phyloP scores from a whole-genome alignment of 2,888 invertebrate species.

The Coenonympha arcania region DNA sequence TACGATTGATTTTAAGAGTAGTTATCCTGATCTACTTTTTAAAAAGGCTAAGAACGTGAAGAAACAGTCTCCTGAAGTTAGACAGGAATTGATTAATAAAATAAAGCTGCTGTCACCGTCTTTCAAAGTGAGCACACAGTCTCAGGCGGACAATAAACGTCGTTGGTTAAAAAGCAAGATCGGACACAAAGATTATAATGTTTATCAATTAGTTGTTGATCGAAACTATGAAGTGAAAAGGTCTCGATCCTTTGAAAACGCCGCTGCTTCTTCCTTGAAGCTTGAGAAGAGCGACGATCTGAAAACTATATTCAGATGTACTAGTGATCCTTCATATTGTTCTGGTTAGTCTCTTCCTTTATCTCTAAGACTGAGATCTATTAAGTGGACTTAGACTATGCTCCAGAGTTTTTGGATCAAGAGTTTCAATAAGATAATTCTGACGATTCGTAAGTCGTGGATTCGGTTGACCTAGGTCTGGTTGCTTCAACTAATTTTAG shows the following conservation, averaged over 20 bases:
- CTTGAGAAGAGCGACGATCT: slow-evolving; percentile 42
- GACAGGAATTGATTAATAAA: slow-evolving; percentile 38
- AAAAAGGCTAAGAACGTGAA: slow-evolving; percentile 13
- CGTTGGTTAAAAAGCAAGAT: slow-evolving; percentile 25
- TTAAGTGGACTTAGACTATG: too few species aligned
- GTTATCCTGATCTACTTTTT: neutral
- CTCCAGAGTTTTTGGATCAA: too few species aligned
- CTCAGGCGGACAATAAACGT: slow-evolving; percentile 40
- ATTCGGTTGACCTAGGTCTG: too few species aligned
- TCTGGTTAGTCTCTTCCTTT: slow-evolving; percentile 20
- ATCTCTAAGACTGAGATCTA: too few species aligned
- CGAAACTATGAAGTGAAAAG: slow-evolving; percentile 31
- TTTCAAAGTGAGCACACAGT: slow-evolving; percentile 40
- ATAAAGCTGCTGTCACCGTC: slow-evolving; percentile 34
- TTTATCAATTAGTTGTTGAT: slow-evolving; percentile 41
- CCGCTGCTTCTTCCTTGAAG: neutral
- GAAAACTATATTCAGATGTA: slow-evolving; percentile 52
- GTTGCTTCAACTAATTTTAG: too few species aligned
- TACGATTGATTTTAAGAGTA: slow-evolving; percentile 19
- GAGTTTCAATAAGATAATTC: too few species aligned
- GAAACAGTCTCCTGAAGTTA: slow-evolving; percentile 22
- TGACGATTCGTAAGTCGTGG: too few species aligned
- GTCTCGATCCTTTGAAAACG: slow-evolving; percentile 38
- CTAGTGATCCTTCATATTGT: slow-evolving; percentile 45
- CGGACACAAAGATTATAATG: slow-evolving; percentile 35